Percentiles rank a stretch among this genome's conserved stretches.
phyloP scores from a whole-genome alignment of 2,888 invertebrate genomes.

The Perdita meconis region DNA sequence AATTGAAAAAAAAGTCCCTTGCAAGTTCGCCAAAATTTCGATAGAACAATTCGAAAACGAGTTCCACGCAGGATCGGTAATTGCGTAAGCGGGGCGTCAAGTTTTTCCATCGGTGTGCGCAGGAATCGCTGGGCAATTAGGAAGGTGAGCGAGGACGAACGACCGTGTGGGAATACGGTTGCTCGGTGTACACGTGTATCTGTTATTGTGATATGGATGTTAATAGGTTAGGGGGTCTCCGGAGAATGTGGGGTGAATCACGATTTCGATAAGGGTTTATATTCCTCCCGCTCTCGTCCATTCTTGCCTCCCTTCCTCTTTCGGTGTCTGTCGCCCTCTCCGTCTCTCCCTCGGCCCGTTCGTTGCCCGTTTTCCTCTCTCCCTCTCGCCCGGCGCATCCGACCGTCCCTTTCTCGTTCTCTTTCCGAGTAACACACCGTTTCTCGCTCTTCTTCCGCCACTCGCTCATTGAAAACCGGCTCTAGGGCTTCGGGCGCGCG shows the following conservation, averaged over 20 bases:
- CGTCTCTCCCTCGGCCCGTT: slow-evolving; percentile 28
- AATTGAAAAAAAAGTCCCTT: too few species aligned
- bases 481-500: slow-evolving; percentile 68
- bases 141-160: slow-evolving; percentile 57
- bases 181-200: slow-evolving; percentile 74
- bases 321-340: slow-evolving; percentile 34
- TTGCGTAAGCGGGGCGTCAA: slow-evolving; percentile 18
- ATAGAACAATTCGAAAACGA: too few species aligned
- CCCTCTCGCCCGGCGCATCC: slow-evolving; percentile 17
- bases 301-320: slow-evolving; percentile 56
- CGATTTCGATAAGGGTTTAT: slow-evolving; percentile 81
- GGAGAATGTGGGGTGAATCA: slow-evolving; percentile 81
- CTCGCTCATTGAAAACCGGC: slow-evolving; percentile 75
- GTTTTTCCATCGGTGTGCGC: slow-evolving; percentile 33
- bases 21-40: too few species aligned
- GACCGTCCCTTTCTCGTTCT: slow-evolving; percentile 47
- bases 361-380: slow-evolving; percentile 30
- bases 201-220: slow-evolving; percentile 83
- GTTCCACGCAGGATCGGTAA: not conserved
- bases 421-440: slow-evolving; percentile 51
- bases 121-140: slow-evolving; percentile 55
- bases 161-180: slow-evolving; percentile 64
- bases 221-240: slow-evolving; percentile 83
- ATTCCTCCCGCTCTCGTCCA: slow-evolving; percentile 70
- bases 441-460: slow-evolving; percentile 68